Conservation (phyloP, 2,888 invertebrate species). For the Limenitis camilla region DNA sequence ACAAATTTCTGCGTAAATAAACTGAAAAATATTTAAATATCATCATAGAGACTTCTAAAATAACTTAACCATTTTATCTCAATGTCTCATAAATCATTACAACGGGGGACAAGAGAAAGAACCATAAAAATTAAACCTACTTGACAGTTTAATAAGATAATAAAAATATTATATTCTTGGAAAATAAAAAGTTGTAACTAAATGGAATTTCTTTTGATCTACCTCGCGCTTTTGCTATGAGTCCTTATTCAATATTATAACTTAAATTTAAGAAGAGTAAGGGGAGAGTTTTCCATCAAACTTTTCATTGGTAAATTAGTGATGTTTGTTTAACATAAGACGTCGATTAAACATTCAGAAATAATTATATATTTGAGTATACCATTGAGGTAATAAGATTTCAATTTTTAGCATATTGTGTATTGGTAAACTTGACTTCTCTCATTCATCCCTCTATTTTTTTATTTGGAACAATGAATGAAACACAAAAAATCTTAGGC, state of each 20-base stretch:
- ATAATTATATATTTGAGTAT: no score
- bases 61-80: not conserved
- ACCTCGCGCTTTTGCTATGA: not conserved
- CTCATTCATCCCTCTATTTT: no score
- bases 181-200: slow-evolving; percentile 31
- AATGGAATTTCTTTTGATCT: slow-evolving; percentile 33
- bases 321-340: no score
- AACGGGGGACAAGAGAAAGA: slow-evolving; percentile 32
- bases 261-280: not conserved
- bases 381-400: no score
- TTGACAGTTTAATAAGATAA: slow-evolving; percentile 71
- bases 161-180: slow-evolving; percentile 57
- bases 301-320: not conserved
- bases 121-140: slow-evolving; percentile 68
- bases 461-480: no score
- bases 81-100: slow-evolving; percentile 8
- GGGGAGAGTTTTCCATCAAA: not conserved
- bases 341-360: not conserved
- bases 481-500: no score
- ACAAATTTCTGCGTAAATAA: no score
- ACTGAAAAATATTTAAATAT: no score
- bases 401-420: no score
- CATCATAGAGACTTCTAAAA: no score
- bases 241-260: not conserved
- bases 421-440: no score